These are phyloP conservation scores for Drosophila murphyi DNA, from an alignment of 1,140 invertebrate species.

Conservation along the genomic window DNA sequence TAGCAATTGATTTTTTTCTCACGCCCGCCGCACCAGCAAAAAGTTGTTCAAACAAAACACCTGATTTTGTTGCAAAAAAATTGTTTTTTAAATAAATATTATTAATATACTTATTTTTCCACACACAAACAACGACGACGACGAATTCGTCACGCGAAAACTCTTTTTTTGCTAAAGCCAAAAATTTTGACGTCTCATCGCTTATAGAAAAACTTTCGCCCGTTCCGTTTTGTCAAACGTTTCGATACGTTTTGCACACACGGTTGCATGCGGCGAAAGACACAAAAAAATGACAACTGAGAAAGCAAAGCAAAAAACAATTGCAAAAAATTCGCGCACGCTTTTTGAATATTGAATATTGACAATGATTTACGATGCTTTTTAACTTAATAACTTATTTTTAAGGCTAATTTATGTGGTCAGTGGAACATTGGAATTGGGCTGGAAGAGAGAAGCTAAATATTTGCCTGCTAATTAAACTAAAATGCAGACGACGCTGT, in stretches of 20 bases:
- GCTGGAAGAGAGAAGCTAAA: slow-evolving; percentile 53
- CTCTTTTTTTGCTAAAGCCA: slow-evolving; percentile 57
- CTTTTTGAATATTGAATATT: slow-evolving; percentile 47
- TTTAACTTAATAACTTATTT: slow-evolving; percentile 34
- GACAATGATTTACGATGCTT: slow-evolving; percentile 20
- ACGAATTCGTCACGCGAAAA: slow-evolving; percentile 79
- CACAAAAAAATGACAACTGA: slow-evolving; percentile 38
- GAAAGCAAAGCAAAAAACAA: slow-evolving; percentile 37
- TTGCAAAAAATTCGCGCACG: slow-evolving; percentile 39
- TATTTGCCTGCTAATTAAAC: slow-evolving; percentile 40
- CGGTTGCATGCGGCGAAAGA: slow-evolving; percentile 45
- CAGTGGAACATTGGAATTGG: slow-evolving; percentile 46
- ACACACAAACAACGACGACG: slow-evolving; percentile 32
- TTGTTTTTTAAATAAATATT: slow-evolving; percentile 45
- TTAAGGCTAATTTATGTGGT: background rate
- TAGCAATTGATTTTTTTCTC: slow-evolving; percentile 71
- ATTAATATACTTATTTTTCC: slow-evolving; percentile 57
- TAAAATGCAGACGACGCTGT: slow-evolving; percentile 27
- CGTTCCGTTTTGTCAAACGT: slow-evolving; percentile 61
- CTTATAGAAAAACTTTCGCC: slow-evolving; percentile 78
- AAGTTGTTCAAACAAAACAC: slow-evolving; percentile 37
- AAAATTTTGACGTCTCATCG: slow-evolving; percentile 77
- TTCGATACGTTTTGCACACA: slow-evolving; percentile 57
- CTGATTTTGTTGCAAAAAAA: slow-evolving; percentile 38
- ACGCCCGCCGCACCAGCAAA: slow-evolving; percentile 63